phyloP scores from a whole-genome alignment of 2,113 vertebrate genomes.

The Muntiacus reevesi region DNA sequence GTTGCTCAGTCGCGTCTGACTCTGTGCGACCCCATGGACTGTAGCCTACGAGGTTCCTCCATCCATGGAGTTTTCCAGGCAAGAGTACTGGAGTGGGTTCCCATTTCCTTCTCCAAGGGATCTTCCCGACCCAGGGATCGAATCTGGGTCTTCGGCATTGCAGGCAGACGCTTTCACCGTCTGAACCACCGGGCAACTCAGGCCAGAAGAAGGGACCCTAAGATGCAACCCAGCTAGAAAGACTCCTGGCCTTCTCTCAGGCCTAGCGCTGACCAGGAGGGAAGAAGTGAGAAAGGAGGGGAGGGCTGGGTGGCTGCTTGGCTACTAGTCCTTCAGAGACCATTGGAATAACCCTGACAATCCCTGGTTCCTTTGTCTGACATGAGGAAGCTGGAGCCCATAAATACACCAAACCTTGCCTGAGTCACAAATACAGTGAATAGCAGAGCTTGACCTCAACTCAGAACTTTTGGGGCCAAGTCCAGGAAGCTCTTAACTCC shows the following conservation, averaged over 20 bases:
- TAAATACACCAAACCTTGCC: neutral
- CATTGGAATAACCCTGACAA: neutral
- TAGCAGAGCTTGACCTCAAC: neutral
- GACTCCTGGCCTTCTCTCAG: neutral
- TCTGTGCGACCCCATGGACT: neutral
- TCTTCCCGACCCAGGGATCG: neutral
- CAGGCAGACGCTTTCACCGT: fast-evolving
- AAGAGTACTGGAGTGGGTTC: neutral
- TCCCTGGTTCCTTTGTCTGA: neutral
- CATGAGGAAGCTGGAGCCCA: neutral
- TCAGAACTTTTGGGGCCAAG: neutral
- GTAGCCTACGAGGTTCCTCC: neutral
- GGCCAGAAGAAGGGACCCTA: fast-evolving
- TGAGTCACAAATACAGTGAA: neutral
- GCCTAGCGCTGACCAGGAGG: neutral
- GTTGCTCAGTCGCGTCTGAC: neutral
- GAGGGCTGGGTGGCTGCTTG: neutral
- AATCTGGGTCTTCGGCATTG: neutral
- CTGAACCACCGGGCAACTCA: neutral
- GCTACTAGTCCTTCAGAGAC: neutral
- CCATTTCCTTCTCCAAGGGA: neutral
- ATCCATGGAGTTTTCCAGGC: neutral
- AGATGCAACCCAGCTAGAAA: neutral
- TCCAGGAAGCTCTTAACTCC: neutral
- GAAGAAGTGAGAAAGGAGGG: neutral